Evolutionary conservation across 2,888 invertebrate genomes (phyloP).

Genomic region (Drosophila macrospina): DNA sequence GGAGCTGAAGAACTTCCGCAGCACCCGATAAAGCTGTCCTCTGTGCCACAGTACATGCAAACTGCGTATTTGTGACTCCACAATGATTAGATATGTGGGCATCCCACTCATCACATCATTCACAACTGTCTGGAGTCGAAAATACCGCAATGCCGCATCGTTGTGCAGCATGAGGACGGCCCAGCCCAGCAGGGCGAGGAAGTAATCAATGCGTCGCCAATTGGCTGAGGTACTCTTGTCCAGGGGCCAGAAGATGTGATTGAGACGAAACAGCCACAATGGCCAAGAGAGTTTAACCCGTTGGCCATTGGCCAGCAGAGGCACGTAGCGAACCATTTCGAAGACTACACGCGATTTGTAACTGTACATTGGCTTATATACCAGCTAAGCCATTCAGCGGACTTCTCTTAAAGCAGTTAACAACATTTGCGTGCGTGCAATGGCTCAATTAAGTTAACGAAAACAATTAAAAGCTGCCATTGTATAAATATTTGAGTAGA

Average conservation of each 20-base stretch:
- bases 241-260: conserved; percentile 77
- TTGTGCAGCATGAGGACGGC: conserved; percentile 56
- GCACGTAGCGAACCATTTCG: conserved; percentile 69
- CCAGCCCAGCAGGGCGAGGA: conserved; percentile 46
- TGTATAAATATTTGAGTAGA: conserved; percentile 50
- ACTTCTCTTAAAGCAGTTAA: not conserved
- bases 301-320: conserved; percentile 65
- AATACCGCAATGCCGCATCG: conserved; percentile 71
- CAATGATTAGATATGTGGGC: conserved; percentile 72
- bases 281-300: conserved; percentile 67
- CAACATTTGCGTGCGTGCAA: conserved; percentile 58
- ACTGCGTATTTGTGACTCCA: conserved; percentile 70
- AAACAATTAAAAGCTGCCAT: conserved; percentile 59
- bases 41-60: conserved; percentile 55
- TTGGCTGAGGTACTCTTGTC: conserved; percentile 46
- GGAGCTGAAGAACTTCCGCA: conserved; percentile 60
- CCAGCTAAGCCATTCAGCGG: not conserved
- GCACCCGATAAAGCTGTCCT: conserved; percentile 51
- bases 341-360: conserved; percentile 27
- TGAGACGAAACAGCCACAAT: conserved; percentile 60
- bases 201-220: conserved; percentile 48
- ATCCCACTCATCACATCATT: conserved; percentile 69
- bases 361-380: conserved; percentile 46
- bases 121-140: conserved; percentile 55
- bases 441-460: conserved; percentile 67